Percentiles rank a stretch among this genome's conserved stretches.
Conservation (phyloP, 2,888 invertebrate genomes). For the Boloria euphrosyne region DNA sequence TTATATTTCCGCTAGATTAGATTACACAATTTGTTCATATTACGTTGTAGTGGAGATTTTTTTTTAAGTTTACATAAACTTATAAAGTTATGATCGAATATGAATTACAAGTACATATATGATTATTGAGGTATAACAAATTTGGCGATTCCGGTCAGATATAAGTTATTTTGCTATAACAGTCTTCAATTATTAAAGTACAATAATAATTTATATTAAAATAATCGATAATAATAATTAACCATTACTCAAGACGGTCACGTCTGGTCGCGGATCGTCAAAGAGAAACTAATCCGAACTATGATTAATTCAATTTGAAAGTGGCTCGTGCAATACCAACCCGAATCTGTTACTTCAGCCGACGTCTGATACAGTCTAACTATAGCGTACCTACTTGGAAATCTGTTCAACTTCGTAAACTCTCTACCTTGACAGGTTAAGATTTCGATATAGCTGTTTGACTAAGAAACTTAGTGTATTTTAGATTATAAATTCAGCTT, state of each 20-base stretch:
- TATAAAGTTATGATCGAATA: too few species aligned
- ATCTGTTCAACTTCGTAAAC: slow-evolving; percentile 56
- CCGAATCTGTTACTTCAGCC: slow-evolving; percentile 70
- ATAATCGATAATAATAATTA: slow-evolving; percentile 52
- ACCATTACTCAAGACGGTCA: slow-evolving; percentile 61
- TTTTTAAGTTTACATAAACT: too few species aligned
- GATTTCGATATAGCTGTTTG: slow-evolving; percentile 46
- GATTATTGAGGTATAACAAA: too few species aligned
- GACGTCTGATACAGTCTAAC: slow-evolving; percentile 50
- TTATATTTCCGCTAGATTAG: too few species aligned
- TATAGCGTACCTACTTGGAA: slow-evolving; percentile 47
- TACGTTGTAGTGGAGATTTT: too few species aligned
- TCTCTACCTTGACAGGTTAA: slow-evolving; percentile 57
- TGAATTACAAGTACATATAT: too few species aligned
- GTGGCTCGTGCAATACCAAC: slow-evolving; percentile 63
- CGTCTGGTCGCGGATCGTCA: slow-evolving; percentile 68
- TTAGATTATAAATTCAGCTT: slow-evolving; percentile 29
- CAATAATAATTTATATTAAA: slow-evolving; percentile 22
- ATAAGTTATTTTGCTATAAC: too few species aligned
- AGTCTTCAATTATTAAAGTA: slow-evolving; percentile 34
- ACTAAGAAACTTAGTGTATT: slow-evolving; percentile 35
- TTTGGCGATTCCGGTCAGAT: too few species aligned
- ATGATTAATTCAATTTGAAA: slow-evolving; percentile 78
- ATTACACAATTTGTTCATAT: too few species aligned
- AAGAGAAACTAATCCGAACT: slow-evolving; percentile 77